Base-by-base conservation (phyloP, 1,140 invertebrate species). In the Aphelinus atriplicis region DNA sequence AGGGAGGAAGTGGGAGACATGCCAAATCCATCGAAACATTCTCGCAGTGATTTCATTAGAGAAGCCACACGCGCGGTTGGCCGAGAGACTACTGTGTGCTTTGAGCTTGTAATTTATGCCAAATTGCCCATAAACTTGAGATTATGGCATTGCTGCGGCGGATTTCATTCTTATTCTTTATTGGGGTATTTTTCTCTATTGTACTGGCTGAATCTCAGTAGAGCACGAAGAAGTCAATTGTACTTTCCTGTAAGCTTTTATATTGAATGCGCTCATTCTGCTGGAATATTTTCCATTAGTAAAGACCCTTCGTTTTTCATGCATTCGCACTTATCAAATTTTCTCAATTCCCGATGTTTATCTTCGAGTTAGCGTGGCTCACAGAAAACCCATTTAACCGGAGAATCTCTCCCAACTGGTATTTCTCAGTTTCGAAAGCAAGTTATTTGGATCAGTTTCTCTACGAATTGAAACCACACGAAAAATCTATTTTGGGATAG, bases 1-100 rank as follows among this genome's bases (percentile, higher is more conserved):
- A 55, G 6, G 43, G 60, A 53, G 26, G 50, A 4, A 62, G 6
- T 3, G 62, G 68, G 62, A 75, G 67, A 70, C 68, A 71, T 75
- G 68, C 68, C 68, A 75, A 75, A 75, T 71, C 47, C 50, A 75
- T 75, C 56, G 56, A 71, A 76, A 62, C 69, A 57, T 76, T 76
- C 71, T 62, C 68, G 57, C 50, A 57, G 63, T 56, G 61, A 76
- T 76, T 76, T 76, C 69, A 72, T 76, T 76, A 76, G 64, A 48
- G 63, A 61, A 65, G 26, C 57, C 60, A 53, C 61, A 4, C 47
- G n/a, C 67, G 42, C 46, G 45, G 47, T 45, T 7, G 9, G 51
- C 51, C 9, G 4, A 26, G 51, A 9, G 51, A 4, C 51, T 53
- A 26, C 55, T n/a, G 56, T n/a, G 42, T 42, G 6, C 57, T 6